Percentiles rank a stretch among this genome's conserved stretches.
Conservation (phyloP, 1,140 invertebrate species). For the Micrasema longulum region DNA sequence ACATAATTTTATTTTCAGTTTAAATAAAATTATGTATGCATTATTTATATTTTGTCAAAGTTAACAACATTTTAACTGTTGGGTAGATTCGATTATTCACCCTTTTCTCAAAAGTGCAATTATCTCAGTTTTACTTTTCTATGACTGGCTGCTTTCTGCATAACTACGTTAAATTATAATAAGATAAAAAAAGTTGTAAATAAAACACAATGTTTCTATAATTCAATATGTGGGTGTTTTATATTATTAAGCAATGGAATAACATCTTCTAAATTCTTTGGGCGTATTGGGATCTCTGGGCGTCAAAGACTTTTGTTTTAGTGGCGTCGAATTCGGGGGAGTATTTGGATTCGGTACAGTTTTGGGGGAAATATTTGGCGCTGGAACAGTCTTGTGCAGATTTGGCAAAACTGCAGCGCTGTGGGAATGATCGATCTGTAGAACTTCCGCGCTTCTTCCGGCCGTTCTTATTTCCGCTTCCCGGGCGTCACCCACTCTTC, state of each 20-base stretch:
- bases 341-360: not conserved
- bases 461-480: not conserved
- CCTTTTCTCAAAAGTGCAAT: too few relatives aligned
- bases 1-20: too few relatives aligned
- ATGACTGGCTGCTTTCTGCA: not conserved
- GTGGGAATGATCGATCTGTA: not conserved
- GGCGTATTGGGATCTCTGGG: conserved; percentile 38
- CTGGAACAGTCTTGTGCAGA: not conserved
- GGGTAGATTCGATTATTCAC: too few relatives aligned
- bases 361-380: not conserved
- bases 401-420: not conserved
- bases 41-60: too few relatives aligned
- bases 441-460: not conserved
- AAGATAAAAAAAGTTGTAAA: not conserved
- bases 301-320: not conserved
- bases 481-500: too few relatives aligned
- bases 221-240: too few relatives aligned
- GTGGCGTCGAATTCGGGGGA: not conserved
- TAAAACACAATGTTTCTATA: too few relatives aligned
- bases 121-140: not conserved
- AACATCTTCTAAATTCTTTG: conserved; percentile 45
- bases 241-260: conserved; percentile 49
- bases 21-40: too few relatives aligned
- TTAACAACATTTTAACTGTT: too few relatives aligned
- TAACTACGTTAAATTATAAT: not conserved